Evolutionary conservation across 2,113 vertebrate genomes (phyloP).

Genomic region (Eolophus roseicapilla): DNA sequence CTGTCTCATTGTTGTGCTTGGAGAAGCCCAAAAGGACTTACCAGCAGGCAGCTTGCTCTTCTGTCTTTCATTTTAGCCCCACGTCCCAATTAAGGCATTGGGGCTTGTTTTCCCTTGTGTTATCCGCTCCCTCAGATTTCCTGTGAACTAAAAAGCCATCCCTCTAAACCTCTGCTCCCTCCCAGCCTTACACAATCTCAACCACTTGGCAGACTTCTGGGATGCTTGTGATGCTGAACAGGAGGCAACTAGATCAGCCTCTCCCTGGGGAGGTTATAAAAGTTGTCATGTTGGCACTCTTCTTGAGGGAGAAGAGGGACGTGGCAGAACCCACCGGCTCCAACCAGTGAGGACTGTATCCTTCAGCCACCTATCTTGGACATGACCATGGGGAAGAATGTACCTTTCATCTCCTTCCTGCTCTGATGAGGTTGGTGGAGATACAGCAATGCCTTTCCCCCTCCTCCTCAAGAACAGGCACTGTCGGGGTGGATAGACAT

Average conservation of each 20-base stretch:
- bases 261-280: constrained; percentile 51
- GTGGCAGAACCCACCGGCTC: not conserved
- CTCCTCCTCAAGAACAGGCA: not conserved
- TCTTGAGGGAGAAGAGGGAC: not conserved
- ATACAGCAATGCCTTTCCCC: not conserved
- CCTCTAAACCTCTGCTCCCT: constrained; percentile 45
- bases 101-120: not conserved
- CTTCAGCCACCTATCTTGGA: not conserved
- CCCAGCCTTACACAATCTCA: constrained; percentile 62
- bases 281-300: constrained; percentile 36
- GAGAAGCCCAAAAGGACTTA: not conserved
- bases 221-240: constrained; percentile 42
- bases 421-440: not conserved
- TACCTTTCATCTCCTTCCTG: not conserved
- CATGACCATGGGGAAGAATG: not conserved
- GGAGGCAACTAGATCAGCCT: constrained; percentile 46
- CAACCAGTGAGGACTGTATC: not conserved
- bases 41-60: constrained; percentile 9
- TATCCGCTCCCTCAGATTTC: constrained; percentile 28
- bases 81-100: not conserved
- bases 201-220: constrained; percentile 64
- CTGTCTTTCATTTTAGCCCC: not conserved
- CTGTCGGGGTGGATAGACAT: not conserved
- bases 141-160: constrained; percentile 11
- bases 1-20: not conserved